phyloP scores from a whole-genome alignment of 2,113 vertebrate genomes.

The Clinocottus analis region DNA sequence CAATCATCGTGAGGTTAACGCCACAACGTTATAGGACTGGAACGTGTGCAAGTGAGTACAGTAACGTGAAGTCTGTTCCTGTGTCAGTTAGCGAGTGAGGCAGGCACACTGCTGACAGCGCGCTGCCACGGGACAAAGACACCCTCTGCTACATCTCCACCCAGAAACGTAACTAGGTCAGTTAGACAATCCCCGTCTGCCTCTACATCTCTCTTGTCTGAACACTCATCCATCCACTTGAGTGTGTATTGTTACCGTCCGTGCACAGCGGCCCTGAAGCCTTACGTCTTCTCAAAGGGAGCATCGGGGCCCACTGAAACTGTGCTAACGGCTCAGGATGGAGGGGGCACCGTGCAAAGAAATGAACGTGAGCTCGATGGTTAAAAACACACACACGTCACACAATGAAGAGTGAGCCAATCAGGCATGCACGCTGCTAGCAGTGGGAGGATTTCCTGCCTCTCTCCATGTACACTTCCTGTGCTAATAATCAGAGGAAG shows the following conservation, averaged over 20 bases:
- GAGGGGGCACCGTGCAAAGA: not conserved
- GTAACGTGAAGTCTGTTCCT: not conserved
- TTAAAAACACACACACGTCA: conserved; percentile 34
- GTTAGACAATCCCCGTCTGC: conserved; percentile 1
- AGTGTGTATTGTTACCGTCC: conserved; percentile 10
- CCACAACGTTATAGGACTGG: not conserved
- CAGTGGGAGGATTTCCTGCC: conserved; percentile 89
- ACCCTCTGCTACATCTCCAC: conserved; percentile 4
- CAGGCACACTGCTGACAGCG: not conserved
- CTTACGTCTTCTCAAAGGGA: conserved; percentile 13
- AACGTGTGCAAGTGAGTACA: not conserved
- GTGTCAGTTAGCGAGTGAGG: not conserved
- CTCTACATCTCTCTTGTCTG: conserved; percentile 12
- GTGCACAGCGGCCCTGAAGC: conserved; percentile 25
- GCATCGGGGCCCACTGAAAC: not conserved
- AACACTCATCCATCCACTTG: not conserved
- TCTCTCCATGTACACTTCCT: conserved; percentile 85
- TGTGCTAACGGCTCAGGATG: not conserved
- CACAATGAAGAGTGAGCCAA: conserved; percentile 28
- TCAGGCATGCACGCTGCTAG: conserved; percentile 67
- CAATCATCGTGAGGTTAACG: not conserved
- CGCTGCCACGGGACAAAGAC: not conserved
- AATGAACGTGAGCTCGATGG: not conserved
- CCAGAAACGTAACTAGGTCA: conserved; percentile 46
- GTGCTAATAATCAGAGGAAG: conserved; percentile 91